Evolutionary conservation across 2,888 invertebrate genomes (phyloP).

Genomic region (Pachydiplax longipennis): DNA sequence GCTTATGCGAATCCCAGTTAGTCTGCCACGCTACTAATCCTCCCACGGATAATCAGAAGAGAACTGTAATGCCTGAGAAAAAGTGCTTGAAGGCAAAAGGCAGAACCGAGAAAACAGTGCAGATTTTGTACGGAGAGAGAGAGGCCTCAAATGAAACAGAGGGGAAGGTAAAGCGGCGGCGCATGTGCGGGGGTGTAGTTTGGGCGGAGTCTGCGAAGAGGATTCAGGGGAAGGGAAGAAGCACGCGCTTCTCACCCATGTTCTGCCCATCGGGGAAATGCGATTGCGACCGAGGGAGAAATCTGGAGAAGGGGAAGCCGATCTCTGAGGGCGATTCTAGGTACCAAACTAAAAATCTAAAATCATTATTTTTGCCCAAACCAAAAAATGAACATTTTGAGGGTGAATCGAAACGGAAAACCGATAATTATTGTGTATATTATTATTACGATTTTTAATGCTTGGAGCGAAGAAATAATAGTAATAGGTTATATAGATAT

Average conservation of each 20-base stretch:
- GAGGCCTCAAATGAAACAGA: background rate
- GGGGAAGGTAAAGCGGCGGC: background rate
- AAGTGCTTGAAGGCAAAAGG: constrained; percentile 57
- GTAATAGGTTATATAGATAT: too few relatives aligned
- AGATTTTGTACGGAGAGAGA: constrained; percentile 29
- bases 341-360: background rate
- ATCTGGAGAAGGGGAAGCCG: background rate
- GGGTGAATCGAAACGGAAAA: too few relatives aligned
- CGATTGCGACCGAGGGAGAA: background rate
- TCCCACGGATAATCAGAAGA: constrained; percentile 30
- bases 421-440: too few relatives aligned
- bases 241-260: background rate
- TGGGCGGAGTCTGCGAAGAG: background rate
- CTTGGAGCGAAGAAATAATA: too few relatives aligned
- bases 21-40: too few relatives aligned
- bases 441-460: too few relatives aligned
- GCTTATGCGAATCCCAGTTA: too few relatives aligned
- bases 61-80: constrained; percentile 58
- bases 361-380: too few relatives aligned
- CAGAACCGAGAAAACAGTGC: constrained; percentile 56
- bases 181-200: background rate
- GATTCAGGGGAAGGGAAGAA: background rate
- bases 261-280: background rate
- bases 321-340: background rate
- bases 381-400: too few relatives aligned